Conservation (phyloP, 2,888 invertebrate genomes). For the Cerastis rubricosa region DNA sequence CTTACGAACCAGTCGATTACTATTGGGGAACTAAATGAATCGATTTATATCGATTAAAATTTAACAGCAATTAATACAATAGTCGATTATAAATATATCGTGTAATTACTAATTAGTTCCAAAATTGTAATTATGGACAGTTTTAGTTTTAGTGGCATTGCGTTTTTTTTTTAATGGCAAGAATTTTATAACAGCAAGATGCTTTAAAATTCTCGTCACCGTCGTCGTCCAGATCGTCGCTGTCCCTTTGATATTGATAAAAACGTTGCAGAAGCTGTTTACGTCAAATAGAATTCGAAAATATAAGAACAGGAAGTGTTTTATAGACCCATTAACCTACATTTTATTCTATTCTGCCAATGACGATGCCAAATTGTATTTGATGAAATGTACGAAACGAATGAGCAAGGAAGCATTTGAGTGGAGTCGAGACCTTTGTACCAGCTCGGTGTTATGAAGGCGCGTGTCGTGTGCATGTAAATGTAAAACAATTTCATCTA, state of each 20-base stretch:
- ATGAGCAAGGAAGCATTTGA: conserved; percentile 69
- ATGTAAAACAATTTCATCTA: conserved; percentile 81
- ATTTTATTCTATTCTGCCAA: conserved; percentile 69
- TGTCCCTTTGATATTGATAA: conserved; percentile 58
- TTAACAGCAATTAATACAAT: conserved; percentile 62
- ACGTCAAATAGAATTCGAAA: conserved; percentile 60
- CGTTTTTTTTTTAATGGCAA: conserved; percentile 32
- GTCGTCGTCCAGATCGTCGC: conserved; percentile 16
- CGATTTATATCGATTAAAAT: conserved; percentile 62
- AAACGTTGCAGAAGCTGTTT: conserved; percentile 53
- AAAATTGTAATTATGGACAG: conserved; percentile 22
- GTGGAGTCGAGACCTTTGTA: conserved; percentile 65
- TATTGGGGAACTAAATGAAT: conserved; percentile 58
- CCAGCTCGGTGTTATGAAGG: conserved; percentile 72
- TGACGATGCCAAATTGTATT: conserved; percentile 72
- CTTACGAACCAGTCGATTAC: conserved; percentile 59
- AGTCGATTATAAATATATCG: conserved; percentile 49
- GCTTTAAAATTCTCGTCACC: conserved; percentile 39
- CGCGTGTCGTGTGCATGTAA: conserved; percentile 78
- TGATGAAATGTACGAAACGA: conserved; percentile 72
- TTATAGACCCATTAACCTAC: conserved; percentile 69
- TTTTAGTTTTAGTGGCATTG: conserved; percentile 5
- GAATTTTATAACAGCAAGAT: conserved; percentile 25
- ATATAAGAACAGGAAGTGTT: conserved; percentile 66
- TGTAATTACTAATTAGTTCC: conserved; percentile 51